A percentile compares a stretch with the other conserved stretches of the same genome.
These are phyloP conservation scores for Meghimatium bilineatum DNA, from an alignment of 2,888 invertebrate species.

Conservation along the genomic window DNA sequence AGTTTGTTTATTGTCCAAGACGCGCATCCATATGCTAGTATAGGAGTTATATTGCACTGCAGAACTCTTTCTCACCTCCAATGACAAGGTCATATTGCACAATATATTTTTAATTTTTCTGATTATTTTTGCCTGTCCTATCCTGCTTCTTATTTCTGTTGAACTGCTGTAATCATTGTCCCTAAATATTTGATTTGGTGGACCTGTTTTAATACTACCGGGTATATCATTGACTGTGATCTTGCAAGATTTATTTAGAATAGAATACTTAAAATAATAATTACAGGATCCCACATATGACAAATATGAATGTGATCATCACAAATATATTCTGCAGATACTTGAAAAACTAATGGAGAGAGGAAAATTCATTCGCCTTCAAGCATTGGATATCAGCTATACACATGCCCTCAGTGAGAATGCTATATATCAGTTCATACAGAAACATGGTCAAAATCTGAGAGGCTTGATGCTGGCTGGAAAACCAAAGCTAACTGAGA, in stretches of 20 bases:
- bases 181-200: too few relatives aligned
- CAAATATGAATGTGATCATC: background rate
- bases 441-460: conserved; percentile 91
- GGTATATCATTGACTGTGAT: too few relatives aligned
- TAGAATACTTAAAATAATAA: background rate
- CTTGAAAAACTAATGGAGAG: conserved; percentile 93
- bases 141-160: too few relatives aligned
- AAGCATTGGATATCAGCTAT: conserved; percentile 93
- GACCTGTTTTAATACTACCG: too few relatives aligned
- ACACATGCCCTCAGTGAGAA: conserved; percentile 97
- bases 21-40: too few relatives aligned
- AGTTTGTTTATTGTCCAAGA: too few relatives aligned
- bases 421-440: conserved; percentile 92
- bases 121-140: too few relatives aligned
- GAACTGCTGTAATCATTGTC: too few relatives aligned
- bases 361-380: conserved; percentile 85
- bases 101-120: too few relatives aligned
- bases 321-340: conserved; percentile 79
- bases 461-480: conserved; percentile 92
- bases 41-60: too few relatives aligned
- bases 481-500: conserved; percentile 98
- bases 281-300: background rate
- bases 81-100: too few relatives aligned
- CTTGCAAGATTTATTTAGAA: background rate
- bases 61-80: too few relatives aligned